A percentile compares a stretch with the other conserved stretches of the same genome.
Evolutionary conservation across 2,113 vertebrate genomes (phyloP).

Genomic region (Pandion haliaetus): DNA sequence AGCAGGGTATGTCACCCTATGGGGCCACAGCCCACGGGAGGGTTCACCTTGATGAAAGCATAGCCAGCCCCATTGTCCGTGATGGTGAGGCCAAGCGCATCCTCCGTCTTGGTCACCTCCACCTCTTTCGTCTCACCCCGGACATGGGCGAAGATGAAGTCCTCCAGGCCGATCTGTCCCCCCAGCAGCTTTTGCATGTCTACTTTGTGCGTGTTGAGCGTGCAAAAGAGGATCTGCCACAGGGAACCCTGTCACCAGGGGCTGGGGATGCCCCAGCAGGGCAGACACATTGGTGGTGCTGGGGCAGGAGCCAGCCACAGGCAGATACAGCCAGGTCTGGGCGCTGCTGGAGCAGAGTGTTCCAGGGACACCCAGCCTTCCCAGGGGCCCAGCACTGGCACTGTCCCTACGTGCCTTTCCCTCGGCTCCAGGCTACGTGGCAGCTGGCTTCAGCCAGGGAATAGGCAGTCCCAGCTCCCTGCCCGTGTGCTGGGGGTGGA

Average conservation of each 20-base stretch:
- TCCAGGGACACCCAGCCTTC: neutral
- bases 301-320: accelerated
- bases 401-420: neutral
- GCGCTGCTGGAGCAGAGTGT: neutral
- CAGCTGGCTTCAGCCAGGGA: no score
- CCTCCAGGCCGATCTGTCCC: constrained; percentile 95
- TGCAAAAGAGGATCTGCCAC: constrained; percentile 94
- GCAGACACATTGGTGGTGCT: accelerated
- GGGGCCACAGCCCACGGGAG: accelerated
- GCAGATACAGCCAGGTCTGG: accelerated
- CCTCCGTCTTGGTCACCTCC: constrained; percentile 94
- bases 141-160: constrained; percentile 96
- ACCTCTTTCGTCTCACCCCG: constrained; percentile 95
- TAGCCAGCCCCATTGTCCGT: constrained; percentile 95
- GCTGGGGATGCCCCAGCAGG: neutral
- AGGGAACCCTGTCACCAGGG: neutral
- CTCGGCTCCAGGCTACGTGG: accelerated
- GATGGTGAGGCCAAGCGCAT: constrained; percentile 94
- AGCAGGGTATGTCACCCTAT: neutral
- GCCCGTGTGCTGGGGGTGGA: accelerated
- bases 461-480: accelerated
- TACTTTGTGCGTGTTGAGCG: constrained; percentile 96
- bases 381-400: neutral
- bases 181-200: constrained; percentile 98
- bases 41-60: constrained; percentile 92